These are phyloP conservation scores for Bubo bubo DNA, from an alignment of 2,113 vertebrate genomes.

Conservation along the genomic window DNA sequence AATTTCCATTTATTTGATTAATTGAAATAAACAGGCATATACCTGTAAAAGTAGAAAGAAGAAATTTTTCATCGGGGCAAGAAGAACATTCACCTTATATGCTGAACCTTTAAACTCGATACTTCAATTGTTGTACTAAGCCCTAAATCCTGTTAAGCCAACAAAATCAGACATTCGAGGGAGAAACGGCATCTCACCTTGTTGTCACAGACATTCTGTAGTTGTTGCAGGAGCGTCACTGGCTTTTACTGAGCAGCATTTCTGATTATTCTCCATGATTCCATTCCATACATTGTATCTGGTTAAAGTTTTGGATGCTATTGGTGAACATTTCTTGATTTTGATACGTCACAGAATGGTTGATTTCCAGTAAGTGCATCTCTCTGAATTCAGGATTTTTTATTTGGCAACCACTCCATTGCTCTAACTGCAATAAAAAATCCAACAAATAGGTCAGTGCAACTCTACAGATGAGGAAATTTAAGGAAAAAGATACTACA, in stretches of 20 bases:
- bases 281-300: neutral
- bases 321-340: neutral
- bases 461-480: neutral
- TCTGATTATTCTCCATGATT: neutral
- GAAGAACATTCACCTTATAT: neutral
- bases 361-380: neutral
- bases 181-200: neutral
- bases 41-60: neutral
- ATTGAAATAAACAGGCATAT: neutral
- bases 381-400: neutral
- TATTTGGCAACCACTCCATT: neutral
- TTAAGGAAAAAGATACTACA: neutral
- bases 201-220: neutral
- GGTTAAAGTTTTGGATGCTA: neutral
- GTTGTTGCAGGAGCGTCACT: neutral
- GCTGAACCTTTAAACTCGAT: neutral
- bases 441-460: neutral
- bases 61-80: neutral
- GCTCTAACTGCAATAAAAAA: neutral
- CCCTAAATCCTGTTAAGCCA: neutral
- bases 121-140: neutral
- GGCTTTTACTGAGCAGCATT: neutral
- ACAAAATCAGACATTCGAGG: neutral
- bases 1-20: neutral
- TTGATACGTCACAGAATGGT: neutral